Percentiles rank a stretch among this genome's conserved stretches.
Conservation (phyloP, 2,888 invertebrate species). For the Hoplodrina blanda region DNA sequence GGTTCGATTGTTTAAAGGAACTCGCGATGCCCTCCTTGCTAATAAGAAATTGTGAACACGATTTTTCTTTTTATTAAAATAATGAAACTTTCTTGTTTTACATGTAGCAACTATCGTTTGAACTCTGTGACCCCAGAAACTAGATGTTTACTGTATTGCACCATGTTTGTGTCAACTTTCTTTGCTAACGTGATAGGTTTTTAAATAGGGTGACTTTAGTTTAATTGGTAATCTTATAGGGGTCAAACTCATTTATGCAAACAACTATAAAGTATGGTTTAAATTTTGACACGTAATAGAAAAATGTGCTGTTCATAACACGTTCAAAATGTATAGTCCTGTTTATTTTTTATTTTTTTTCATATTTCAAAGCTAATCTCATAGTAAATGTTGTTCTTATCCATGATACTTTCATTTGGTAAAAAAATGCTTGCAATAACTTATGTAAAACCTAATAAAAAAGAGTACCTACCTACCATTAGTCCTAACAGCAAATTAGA, state of each 20-base stretch:
- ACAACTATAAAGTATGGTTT: too few relatives aligned
- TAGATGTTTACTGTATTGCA: conserved; percentile 2
- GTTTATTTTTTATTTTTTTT: too few relatives aligned
- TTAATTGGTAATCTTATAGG: too few relatives aligned
- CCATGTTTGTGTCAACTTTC: conserved; percentile 24
- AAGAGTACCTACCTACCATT: not conserved
- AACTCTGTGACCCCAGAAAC: conserved; percentile 33
- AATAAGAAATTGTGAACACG: conserved; percentile 34
- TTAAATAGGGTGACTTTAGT: too few relatives aligned
- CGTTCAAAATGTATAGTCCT: too few relatives aligned
- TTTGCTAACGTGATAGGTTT: not conserved
- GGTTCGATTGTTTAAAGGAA: conserved; percentile 24
- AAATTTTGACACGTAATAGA: too few relatives aligned
- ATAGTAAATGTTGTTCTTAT: too few relatives aligned
- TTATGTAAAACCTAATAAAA: not conserved
- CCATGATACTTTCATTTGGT: too few relatives aligned
- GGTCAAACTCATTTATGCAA: too few relatives aligned
- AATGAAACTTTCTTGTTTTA: conserved; percentile 20
- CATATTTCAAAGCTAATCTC: too few relatives aligned
- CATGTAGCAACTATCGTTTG: conserved; percentile 10
- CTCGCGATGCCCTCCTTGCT: conserved; percentile 23
- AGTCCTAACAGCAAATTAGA: not conserved
- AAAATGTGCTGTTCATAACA: too few relatives aligned
- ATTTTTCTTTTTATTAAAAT: conserved; percentile 30
- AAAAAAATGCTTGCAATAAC: not conserved